These are phyloP conservation scores for Bovichtus diacanthus DNA, from an alignment of 2,797 vertebrate species.

Conservation along the genomic window DNA sequence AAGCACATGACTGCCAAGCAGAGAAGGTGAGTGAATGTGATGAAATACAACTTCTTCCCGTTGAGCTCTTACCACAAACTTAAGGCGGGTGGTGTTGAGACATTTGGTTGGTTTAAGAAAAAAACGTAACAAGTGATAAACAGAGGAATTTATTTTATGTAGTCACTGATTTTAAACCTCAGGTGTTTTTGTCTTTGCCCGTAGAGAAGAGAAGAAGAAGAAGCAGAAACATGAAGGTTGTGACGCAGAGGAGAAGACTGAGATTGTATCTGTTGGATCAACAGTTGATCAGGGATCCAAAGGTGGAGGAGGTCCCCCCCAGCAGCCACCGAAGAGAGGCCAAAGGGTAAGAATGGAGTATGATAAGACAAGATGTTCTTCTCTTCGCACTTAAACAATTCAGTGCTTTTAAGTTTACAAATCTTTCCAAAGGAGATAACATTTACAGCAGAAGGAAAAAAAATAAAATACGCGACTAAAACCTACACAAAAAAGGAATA, in stretches of 20 bases:
- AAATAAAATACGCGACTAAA: background rate
- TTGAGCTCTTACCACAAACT: background rate
- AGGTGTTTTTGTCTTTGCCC: background rate
- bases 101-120: background rate
- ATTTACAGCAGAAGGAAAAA: background rate
- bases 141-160: background rate
- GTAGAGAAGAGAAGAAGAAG: constrained; percentile 95
- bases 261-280: constrained; percentile 50
- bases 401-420: background rate
- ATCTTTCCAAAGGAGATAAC: background rate
- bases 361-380: constrained; percentile 4
- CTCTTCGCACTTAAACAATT: background rate
- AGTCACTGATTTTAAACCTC: background rate
- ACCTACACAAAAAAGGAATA: background rate
- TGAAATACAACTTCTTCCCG: constrained; percentile 1
- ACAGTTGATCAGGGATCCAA: constrained; percentile 66
- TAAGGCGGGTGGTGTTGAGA: background rate
- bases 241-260: constrained; percentile 79
- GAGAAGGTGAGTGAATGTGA: constrained; percentile 87
- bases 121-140: background rate
- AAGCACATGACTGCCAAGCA: constrained; percentile 95
- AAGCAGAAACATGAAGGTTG: constrained; percentile 84
- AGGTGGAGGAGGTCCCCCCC: constrained; percentile 72
- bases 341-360: constrained; percentile 87
- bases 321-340: constrained; percentile 90